Base-by-base conservation (phyloP, 2,888 invertebrate genomes). In the Ormyrus rosae region DNA sequence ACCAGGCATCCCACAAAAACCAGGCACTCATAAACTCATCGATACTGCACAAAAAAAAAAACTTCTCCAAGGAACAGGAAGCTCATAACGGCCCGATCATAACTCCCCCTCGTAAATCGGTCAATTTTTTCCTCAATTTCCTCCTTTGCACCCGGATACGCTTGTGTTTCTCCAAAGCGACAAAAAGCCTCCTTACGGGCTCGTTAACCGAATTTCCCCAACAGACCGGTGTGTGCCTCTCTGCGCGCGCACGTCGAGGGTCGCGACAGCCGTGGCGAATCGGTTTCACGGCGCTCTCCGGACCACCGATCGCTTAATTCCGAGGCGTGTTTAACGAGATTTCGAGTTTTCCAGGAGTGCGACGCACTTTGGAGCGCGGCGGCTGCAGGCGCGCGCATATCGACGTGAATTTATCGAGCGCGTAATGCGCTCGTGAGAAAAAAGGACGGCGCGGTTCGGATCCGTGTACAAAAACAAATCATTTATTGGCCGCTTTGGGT, bases 281-380 rank as follows among this genome's bases (percentile, higher is more conserved):
- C 86, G 85, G 90, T 90, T 88, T 85, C 71, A 84, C 83, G 83
- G 85, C 80, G 83, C 82, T 84, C 85, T 84, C 13, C 34, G 65
- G 81, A 83, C 84, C 85, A 82, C 83, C 85, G 84, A 84, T 86
- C 81, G 76, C 85, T 84, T 86, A 88, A 90, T 90, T 90, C 89
- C 90, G 89, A 88, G 69, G 77, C 82, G 82, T 84, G 13, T 84
- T 83, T 84, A 84, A 84, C 81, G 83, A 82, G 81, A 83, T 83
- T 82, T 83, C 68, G 67, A 81, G 60, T 78, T 81, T 82, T 68
- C 77, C 79, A 70, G 60, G 55, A 60, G 60, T 19, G 19, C 19
- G 19, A 1, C 0, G 2, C 3, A 3, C 34, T 34, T 34, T 34
- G 0, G 34, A 34, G 34, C 2, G 34, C 34, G 2, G 34, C 34